These are phyloP conservation scores for Cnemophilus loriae DNA, from an alignment of 2,113 vertebrate genomes.

Conservation along the genomic window DNA sequence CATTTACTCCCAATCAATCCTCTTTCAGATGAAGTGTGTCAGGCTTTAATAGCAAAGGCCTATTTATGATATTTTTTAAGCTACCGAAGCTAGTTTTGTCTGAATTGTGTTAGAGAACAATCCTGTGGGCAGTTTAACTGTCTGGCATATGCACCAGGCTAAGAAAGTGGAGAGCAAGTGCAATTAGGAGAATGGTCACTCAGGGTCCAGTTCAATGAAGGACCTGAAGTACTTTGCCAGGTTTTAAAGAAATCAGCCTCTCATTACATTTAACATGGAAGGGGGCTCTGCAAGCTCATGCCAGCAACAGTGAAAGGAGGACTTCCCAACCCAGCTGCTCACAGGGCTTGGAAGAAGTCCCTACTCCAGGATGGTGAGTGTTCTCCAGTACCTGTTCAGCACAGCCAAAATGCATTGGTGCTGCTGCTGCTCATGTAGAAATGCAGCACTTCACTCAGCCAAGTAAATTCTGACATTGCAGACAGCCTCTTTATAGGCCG, in stretches of 20 bases:
- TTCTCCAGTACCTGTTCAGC: neutral
- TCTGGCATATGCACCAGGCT: neutral
- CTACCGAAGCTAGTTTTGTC: neutral
- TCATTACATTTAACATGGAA: neutral
- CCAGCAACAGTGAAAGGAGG: neutral
- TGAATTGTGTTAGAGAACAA: neutral
- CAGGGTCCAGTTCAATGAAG: neutral
- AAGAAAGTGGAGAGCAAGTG: neutral
- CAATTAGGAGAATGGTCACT: neutral
- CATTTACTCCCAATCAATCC: neutral
- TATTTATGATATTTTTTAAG: neutral
- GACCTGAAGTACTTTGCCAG: neutral
- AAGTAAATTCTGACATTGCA: neutral
- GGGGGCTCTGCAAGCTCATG: neutral
- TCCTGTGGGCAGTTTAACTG: neutral
- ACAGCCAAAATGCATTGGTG: neutral
- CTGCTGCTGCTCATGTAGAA: neutral
- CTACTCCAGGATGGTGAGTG: neutral
- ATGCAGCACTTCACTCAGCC: neutral
- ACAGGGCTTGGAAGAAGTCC: fast-evolving
- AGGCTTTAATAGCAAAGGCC: neutral
- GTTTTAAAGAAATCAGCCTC: neutral
- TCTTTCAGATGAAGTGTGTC: neutral
- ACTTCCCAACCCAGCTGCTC: neutral
- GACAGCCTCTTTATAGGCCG: neutral